A percentile compares a stretch with the other conserved stretches of the same genome.
phyloP scores from a whole-genome alignment of 2,888 invertebrate genomes.

The Malthinus seriepunctatus region DNA sequence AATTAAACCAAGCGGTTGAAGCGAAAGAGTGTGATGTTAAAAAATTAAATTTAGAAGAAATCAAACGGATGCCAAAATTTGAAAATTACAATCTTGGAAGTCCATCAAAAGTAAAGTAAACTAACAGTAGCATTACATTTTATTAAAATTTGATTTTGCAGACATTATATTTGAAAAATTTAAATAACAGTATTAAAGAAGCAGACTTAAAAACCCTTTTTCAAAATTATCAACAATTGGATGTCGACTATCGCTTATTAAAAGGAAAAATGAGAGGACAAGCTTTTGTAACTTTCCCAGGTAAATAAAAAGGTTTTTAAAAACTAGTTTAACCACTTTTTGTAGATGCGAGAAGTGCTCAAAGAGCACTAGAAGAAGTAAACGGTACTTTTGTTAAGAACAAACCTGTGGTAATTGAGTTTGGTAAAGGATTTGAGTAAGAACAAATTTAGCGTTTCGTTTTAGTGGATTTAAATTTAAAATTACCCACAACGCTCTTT shows the following conservation, averaged over 20 bases:
- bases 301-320: conserved; percentile 44
- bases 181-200: conserved; percentile 55
- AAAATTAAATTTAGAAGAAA: conserved; percentile 59
- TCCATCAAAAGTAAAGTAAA: conserved; percentile 56
- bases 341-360: conserved; percentile 56
- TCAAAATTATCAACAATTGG: conserved; percentile 50
- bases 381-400: conserved; percentile 60
- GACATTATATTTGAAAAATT: conserved; percentile 62
- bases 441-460: background rate
- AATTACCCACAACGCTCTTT: background rate
- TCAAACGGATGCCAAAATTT: conserved; percentile 59
- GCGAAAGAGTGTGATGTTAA: conserved; percentile 53
- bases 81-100: conserved; percentile 59
- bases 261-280: conserved; percentile 63
- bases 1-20: conserved; percentile 46
- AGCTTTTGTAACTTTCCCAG: conserved; percentile 60
- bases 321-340: conserved; percentile 26
- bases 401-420: conserved; percentile 56
- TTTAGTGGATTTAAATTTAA: background rate
- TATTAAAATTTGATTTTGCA: conserved; percentile 39
- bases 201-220: conserved; percentile 58
- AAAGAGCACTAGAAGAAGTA: conserved; percentile 56
- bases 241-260: conserved; percentile 54
- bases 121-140: background rate
- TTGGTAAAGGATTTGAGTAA: conserved; percentile 31